Evolutionary conservation across 2,797 vertebrate genomes (phyloP), one percentile per base, ranked within the genome.

Genomic region (Melanotaenia boesemani): DNA sequence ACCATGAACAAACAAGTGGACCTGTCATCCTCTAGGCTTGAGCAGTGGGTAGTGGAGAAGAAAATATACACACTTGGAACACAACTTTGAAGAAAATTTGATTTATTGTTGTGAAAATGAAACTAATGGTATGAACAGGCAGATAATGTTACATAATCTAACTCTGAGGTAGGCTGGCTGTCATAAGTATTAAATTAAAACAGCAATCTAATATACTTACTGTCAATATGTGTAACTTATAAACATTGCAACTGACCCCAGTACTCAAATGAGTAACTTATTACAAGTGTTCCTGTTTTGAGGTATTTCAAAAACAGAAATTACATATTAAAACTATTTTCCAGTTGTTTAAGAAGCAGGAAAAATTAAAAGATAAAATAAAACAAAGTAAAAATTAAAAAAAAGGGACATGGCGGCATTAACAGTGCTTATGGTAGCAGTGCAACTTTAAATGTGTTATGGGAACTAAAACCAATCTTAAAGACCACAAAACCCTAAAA

Each of bases 51-150:
- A 10, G 32, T 41, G 13, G 2, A 18, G 8, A 58, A 2, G 37
- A 39, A 39, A 39, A 39, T 37, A 37, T 11, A 7, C 36, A 58
- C 1, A 5, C 1, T 32, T 39, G 68, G 50, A 81, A 3, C 22
- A 67, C 1, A 32, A 63, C 16, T 52, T 57, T 57, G 46, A 83
- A 44, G 70, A 69, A 81, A 58, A 73, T 6, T 12, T 5, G 22
- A 82, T 93, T 92, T 92, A 93, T 90, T 92, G 18, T 67, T 76
- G 26, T 79, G 63, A 81, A 81, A 82, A 73, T 64, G 9, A 79
- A 86, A 79, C 48, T 37, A 9, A 69, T 13, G 1, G 24, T 48
- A 46, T 70, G 8, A 74, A 83, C 69, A 79, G 50, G 16, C 20
- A 66, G 37, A 67, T 20, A 74, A 73, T 75, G 50, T 55, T 59